These are phyloP conservation scores for Pterocles burchelli DNA, from an alignment of 2,113 vertebrate genomes.

Conservation along the genomic window DNA sequence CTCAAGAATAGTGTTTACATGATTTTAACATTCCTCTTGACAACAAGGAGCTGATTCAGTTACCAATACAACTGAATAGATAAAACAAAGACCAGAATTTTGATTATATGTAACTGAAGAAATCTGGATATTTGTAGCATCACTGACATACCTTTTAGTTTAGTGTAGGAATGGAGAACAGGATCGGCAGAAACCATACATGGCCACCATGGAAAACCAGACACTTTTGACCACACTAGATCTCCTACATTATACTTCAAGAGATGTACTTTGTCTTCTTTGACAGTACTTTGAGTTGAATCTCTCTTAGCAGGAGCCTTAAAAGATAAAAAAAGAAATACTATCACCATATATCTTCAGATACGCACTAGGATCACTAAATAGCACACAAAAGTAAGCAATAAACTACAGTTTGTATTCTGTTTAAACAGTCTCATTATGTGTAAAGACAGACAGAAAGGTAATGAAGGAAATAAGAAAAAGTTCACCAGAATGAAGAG, in stretches of 20 bases:
- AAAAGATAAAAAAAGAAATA: neutral
- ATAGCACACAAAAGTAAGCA: neutral
- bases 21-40: neutral
- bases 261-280: slow-evolving; percentile 69
- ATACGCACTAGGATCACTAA: neutral
- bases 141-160: slow-evolving; percentile 84
- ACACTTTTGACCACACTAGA: slow-evolving; percentile 95
- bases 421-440: neutral
- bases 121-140: neutral
- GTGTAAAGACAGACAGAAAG: neutral
- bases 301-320: slow-evolving; percentile 73
- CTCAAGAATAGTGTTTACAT: neutral
- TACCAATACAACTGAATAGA: neutral
- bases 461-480: neutral
- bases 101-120: neutral
- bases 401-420: neutral
- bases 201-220: slow-evolving; percentile 97
- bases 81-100: neutral
- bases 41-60: neutral
- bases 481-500: neutral
- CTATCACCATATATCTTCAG: neutral
- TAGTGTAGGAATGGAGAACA: slow-evolving; percentile 84
- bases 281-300: slow-evolving; percentile 12
- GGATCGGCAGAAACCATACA: slow-evolving; percentile 96
- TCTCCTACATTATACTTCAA: slow-evolving; percentile 86